Evolutionary conservation across 2,888 invertebrate genomes (phyloP).

Genomic region (Margaritifera margaritifera): DNA sequence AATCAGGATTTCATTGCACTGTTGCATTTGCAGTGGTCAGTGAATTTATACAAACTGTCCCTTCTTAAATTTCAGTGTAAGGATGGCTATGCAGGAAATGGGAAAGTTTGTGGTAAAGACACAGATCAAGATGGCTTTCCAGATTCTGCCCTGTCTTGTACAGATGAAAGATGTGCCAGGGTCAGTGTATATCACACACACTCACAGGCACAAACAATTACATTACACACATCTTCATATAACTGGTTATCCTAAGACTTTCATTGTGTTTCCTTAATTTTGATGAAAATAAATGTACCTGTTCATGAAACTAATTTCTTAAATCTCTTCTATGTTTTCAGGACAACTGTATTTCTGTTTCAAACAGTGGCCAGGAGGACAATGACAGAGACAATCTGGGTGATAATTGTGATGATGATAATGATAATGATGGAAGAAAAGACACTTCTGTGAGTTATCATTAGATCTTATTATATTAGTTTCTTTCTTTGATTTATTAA

Average conservation of each 20-base stretch:
- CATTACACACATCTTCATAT: not conserved
- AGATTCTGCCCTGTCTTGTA: slow-evolving; percentile 40
- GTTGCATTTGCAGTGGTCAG: too few relatives aligned
- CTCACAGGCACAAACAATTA: not conserved
- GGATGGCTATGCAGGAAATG: slow-evolving; percentile 58
- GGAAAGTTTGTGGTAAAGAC: slow-evolving; percentile 52
- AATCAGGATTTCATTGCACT: too few relatives aligned
- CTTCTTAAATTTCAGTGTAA: slow-evolving; percentile 50
- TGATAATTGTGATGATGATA: slow-evolving; percentile 56
- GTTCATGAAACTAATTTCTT: not conserved
- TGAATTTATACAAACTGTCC: too few relatives aligned
- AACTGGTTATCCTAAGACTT: not conserved
- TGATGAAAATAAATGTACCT: too few relatives aligned
- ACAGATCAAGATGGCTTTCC: slow-evolving; percentile 55
- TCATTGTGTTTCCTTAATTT: too few relatives aligned
- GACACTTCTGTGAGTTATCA: slow-evolving; percentile 25
- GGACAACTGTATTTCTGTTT: slow-evolving; percentile 54
- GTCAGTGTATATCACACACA: slow-evolving; percentile 18
- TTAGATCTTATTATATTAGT: too few relatives aligned
- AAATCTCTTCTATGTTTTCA: slow-evolving; percentile 14
- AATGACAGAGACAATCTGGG: slow-evolving; percentile 46
- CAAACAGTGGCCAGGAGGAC: slow-evolving; percentile 57
- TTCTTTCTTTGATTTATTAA: too few relatives aligned
- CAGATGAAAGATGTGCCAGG: slow-evolving; percentile 34
- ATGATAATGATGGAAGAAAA: slow-evolving; percentile 50